Evolutionary conservation across 2,113 vertebrate genomes (phyloP), one percentile per base, ranked within the genome.

Genomic region (Lampris incognitus): DNA sequence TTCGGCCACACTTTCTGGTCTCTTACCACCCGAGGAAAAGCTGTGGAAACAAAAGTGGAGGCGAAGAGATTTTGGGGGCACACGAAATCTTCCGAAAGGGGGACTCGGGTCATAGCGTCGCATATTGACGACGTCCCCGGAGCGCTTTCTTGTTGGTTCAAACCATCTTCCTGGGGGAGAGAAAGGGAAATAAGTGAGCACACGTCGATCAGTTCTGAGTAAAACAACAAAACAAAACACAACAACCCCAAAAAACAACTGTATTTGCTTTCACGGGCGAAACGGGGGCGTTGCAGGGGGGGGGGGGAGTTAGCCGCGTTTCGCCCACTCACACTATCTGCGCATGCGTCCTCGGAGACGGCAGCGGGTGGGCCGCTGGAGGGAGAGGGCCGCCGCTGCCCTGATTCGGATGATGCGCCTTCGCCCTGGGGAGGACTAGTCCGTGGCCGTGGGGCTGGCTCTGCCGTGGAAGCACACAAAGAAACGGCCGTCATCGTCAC

Each of bases 371-470:
- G 39, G 88, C 91, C 0, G 94, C 94, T 1, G 82, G 90, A 64
- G 95, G 86, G 0, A 93, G 92, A 9, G 94, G 93, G 93, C 85
- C 94, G 88, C 89, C 78, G 0, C 90, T 95, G 87, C 91, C 85
- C 8, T 85, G 83, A 9, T 73, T 78, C 8, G 94, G 86, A 89
- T 92, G 89, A 69, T 87, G 85, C 5, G 88, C 82, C n/a, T 87
- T 94, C 73, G 93, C 95, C 0, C 95, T 92, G 5, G 94, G 95
- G 60, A 95, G 92, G 84, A 94, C 92, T 24, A 51, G 91, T 38
- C 24, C 24, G 24, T 24, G 24, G 0, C 95, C 94, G 0, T 96
- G 94, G 37, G 94, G 85, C 36, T 89, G 86, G 51, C 95, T 93
- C 0, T 72, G 74, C 95, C 97, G 81, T 57, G 48, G 58, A 78